Evolutionary conservation across 2,113 vertebrate genomes (phyloP).

Genomic region (Pedetes capensis): DNA sequence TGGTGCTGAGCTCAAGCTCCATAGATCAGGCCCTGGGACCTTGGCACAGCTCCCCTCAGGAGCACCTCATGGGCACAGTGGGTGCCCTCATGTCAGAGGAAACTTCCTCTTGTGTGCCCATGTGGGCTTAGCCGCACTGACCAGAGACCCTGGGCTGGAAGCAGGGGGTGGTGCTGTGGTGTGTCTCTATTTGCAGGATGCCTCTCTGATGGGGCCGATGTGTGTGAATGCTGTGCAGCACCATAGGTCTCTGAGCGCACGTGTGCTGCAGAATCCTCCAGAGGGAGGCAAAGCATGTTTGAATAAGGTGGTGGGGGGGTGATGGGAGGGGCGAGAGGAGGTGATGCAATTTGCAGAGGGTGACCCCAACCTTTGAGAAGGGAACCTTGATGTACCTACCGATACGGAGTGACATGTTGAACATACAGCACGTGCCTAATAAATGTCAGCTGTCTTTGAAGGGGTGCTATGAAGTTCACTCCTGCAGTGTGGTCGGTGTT

Average conservation of each 20-base stretch:
- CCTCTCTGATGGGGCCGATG: neutral
- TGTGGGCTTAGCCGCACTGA: neutral
- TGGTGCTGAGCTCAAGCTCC: neutral
- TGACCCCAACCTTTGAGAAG: neutral
- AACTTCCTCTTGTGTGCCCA: neutral
- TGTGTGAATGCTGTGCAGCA: neutral
- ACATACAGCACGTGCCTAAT: neutral
- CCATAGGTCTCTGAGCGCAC: neutral
- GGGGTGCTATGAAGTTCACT: neutral
- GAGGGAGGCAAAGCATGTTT: neutral
- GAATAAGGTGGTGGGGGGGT: neutral
- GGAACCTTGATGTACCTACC: neutral
- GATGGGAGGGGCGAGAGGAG: neutral
- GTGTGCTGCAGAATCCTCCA: neutral
- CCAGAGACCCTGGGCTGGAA: neutral
- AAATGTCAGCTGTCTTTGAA: neutral
- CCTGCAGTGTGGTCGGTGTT: neutral
- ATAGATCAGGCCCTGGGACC: rapidly evolving
- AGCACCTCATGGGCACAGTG: neutral
- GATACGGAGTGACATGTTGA: neutral
- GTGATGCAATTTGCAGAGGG: neutral
- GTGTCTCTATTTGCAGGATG: neutral
- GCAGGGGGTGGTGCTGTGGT: rapidly evolving
- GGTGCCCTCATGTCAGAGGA: neutral
- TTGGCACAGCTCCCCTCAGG: neutral